These are phyloP conservation scores for Diphyllodes magnificus DNA, from an alignment of 2,113 vertebrate genomes.

Conservation along the genomic window DNA sequence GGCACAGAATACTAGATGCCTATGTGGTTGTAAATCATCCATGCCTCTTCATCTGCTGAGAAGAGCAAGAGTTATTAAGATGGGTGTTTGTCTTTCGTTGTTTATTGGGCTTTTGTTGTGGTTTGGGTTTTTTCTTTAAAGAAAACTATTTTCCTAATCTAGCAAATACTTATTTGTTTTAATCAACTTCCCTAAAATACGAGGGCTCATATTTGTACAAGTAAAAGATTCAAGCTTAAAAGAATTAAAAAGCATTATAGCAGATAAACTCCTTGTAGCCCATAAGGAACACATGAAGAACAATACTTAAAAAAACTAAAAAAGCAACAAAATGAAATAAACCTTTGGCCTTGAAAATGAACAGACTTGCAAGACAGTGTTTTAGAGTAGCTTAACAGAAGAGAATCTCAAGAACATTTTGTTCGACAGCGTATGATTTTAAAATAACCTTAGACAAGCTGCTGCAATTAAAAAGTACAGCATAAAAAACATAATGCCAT, in stretches of 20 bases:
- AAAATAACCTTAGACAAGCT: not conserved
- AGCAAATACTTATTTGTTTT: not conserved
- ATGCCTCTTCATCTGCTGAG: not conserved
- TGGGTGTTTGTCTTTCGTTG: not conserved
- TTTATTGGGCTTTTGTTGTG: not conserved
- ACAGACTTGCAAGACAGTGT: not conserved
- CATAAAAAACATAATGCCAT: not conserved
- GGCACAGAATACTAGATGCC: not conserved
- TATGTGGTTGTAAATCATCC: not conserved
- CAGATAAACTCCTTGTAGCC: not conserved
- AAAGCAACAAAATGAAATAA: not conserved
- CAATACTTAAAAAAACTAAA: not conserved
- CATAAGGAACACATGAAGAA: not conserved
- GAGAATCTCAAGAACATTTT: not conserved
- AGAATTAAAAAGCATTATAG: not conserved
- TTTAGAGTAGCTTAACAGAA: not conserved
- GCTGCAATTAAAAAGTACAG: not conserved
- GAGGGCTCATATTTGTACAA: not conserved
- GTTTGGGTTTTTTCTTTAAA: not conserved
- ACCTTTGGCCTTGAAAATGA: not conserved
- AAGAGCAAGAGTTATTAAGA: not conserved
- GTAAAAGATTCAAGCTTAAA: not conserved
- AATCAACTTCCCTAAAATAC: not conserved
- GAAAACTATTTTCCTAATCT: not conserved
- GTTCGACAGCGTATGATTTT: not conserved